Base-by-base conservation (phyloP, 2,888 invertebrate species). In the Philonicus albiceps region DNA sequence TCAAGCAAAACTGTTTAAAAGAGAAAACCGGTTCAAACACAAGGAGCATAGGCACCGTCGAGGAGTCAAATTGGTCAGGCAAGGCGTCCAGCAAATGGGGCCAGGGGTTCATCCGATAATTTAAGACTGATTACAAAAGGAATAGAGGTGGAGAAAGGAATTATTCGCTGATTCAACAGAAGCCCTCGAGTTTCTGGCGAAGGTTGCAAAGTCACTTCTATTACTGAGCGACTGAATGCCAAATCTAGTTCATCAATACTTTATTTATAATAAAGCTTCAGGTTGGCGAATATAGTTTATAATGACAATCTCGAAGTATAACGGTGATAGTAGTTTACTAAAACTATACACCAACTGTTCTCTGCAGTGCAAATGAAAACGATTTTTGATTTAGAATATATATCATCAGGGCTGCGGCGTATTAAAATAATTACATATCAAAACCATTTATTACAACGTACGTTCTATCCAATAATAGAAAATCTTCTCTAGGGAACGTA, bases 1-100 rank as follows among this genome's bases (percentile, higher is more conserved):
- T 11, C 81, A 19, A 11, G 55, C 55, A 81, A 34, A 81, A 81
- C 81, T 55, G 81, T 81, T 81, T 81, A 81, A 81, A 81, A 81
- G 81, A 64, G 81, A 81, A 81, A 81, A 81, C 81, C 81, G 81
- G 81, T 81, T 55, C 34, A 22, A n/a, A 11, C 19, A 19, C 55
- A 81, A 55, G 81, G 81, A 81, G 34, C 64, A 2, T 22, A n/a
- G 43, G 64, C 19, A 22, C 6, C 19, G 19, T 3, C 3, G 64
- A 19, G 64, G 11, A 19, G 64, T 11, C 64, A 11, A 64, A 11
- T 22, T 27, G 27, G 64, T 19, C 64, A 22, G 64, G 19, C 74
- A n/a, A 34, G 31, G 34, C 31, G 43, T 53, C 49, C 53, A 55
- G 34, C 64, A 34, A 81, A 81, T 81, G 81, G 37, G 81, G 81